Conservation (phyloP, 2,113 vertebrate species). For the Malurus melanocephalus region DNA sequence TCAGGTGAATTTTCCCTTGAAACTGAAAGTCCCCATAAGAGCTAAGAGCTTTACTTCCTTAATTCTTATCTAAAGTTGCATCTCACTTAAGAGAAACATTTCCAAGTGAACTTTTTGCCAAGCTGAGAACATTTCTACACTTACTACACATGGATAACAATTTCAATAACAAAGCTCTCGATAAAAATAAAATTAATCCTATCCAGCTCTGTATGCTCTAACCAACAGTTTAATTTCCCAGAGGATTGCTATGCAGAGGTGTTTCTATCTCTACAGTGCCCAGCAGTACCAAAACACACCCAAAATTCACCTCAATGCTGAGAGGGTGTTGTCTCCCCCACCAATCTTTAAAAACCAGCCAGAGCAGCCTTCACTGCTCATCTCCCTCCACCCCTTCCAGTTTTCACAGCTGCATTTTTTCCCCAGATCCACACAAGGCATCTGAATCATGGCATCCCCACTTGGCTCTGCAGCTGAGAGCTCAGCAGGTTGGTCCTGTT, state of each 20-base stretch:
- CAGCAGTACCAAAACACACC: background rate
- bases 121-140: background rate
- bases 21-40: background rate
- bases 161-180: background rate
- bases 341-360: background rate
- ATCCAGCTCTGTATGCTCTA: background rate
- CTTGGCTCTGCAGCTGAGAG: background rate
- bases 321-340: background rate
- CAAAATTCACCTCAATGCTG: background rate
- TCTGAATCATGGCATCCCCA: background rate
- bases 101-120: background rate
- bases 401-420: background rate
- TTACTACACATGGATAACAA: fast-evolving
- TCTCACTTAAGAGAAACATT: background rate
- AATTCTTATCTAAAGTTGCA: background rate
- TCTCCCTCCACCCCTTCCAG: background rate
- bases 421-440: background rate
- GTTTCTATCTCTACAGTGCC: background rate
- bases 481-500: background rate
- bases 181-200: background rate
- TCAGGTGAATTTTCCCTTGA: background rate
- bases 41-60: background rate
- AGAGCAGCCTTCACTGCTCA: background rate
- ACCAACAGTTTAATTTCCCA: background rate
- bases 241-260: background rate